Percentiles rank a stretch among this genome's conserved stretches.
Evolutionary conservation across 2,888 invertebrate species (phyloP).

Genomic region (Pristionchus entomophagus): DNA sequence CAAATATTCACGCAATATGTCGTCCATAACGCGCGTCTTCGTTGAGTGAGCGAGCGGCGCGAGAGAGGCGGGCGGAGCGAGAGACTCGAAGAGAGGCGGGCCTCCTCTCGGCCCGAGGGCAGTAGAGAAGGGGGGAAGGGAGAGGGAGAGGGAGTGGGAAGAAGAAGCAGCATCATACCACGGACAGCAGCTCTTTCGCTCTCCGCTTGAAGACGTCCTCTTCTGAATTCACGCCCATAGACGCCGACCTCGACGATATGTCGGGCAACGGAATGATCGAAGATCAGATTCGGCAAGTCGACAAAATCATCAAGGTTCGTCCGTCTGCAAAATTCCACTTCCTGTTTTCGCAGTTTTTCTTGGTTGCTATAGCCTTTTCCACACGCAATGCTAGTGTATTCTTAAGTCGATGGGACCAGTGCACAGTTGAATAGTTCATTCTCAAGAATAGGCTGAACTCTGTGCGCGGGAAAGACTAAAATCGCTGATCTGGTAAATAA

Average conservation of each 20-base stretch:
- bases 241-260: no score
- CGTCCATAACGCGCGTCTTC: constrained; percentile 24
- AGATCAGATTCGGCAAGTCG: constrained; percentile 67
- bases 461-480: no score
- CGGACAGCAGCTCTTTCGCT: background rate
- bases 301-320: constrained; percentile 63
- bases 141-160: constrained; percentile 3
- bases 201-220: background rate
- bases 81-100: constrained; percentile 4
- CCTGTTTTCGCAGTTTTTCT: no score
- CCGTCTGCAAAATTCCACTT: no score
- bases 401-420: no score
- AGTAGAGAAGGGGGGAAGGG: background rate
- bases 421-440: no score
- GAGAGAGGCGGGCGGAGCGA: background rate
- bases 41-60: background rate
- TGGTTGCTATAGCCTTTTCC: no score
- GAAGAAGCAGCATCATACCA: constrained; percentile 38
- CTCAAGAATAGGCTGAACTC: no score
- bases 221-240: background rate
- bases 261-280: constrained; percentile 60
- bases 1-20: constrained; percentile 31
- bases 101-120: constrained; percentile 23
- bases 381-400: no score
- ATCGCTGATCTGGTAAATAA: no score